A percentile compares a stretch with the other conserved stretches of the same genome.
Evolutionary conservation across 2,797 vertebrate species (phyloP).

Genomic region (Leuciscus waleckii): DNA sequence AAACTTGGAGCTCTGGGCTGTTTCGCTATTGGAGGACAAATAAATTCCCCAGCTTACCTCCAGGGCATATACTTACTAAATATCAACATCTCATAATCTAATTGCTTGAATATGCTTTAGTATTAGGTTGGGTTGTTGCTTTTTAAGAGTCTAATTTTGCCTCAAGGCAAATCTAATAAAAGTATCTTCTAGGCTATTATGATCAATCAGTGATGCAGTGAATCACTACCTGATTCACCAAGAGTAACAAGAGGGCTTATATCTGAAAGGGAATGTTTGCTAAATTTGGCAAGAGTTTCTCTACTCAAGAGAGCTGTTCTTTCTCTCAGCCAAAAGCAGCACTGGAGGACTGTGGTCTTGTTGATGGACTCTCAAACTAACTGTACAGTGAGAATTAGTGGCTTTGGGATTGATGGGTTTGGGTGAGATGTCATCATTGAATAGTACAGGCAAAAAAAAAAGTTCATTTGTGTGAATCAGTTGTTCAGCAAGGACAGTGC

Average conservation of each 20-base stretch:
- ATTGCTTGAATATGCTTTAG: not conserved
- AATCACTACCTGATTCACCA: conserved; percentile 20
- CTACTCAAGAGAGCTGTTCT: not conserved
- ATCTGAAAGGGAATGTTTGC: conserved; percentile 13
- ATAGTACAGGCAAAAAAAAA: not conserved
- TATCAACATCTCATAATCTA: conserved; percentile 21
- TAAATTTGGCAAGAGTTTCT: conserved; percentile 21
- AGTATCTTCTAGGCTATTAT: conserved; percentile 1
- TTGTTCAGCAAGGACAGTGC: not conserved
- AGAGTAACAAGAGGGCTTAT: not conserved
- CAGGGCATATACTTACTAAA: not conserved
- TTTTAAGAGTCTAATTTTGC: not conserved
- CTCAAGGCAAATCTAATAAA: conserved; percentile 21
- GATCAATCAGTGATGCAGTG: conserved; percentile 15
- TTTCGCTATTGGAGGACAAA: not conserved
- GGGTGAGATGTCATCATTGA: not conserved
- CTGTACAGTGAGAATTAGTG: not conserved
- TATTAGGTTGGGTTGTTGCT: not conserved
- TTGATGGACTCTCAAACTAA: conserved; percentile 1
- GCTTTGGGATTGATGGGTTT: not conserved
- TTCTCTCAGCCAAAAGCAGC: not conserved
- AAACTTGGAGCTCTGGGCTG: not conserved
- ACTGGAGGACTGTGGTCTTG: not conserved
- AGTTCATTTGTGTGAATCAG: not conserved
- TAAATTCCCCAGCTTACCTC: not conserved